Conservation (phyloP, 1,140 invertebrate species). For the Coptotermes formosanus region DNA sequence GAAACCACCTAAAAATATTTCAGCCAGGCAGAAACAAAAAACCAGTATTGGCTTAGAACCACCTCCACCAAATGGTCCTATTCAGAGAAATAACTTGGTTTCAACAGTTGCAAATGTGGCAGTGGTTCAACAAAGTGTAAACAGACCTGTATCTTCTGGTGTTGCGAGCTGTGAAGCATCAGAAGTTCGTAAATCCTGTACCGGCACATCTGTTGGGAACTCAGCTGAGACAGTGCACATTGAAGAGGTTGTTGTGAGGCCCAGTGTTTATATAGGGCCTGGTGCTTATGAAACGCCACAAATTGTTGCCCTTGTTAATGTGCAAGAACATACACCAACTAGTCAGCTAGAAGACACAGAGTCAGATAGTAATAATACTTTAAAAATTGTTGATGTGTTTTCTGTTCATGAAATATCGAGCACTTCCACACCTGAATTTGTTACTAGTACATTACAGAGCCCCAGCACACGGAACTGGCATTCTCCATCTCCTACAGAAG, state of each 20-base stretch:
- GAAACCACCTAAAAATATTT: neutral
- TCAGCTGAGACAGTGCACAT: neutral
- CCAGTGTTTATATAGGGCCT: neutral
- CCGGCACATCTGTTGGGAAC: neutral
- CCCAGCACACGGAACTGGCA: neutral
- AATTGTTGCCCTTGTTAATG: neutral
- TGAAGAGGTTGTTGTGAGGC: neutral
- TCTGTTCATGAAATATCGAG: neutral
- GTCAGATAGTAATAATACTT: neutral
- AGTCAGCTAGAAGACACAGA: neutral
- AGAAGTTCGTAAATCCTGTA: neutral
- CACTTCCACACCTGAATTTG: neutral
- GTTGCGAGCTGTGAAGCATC: neutral
- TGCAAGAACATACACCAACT: neutral
- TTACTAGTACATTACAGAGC: neutral
- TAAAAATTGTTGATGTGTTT: slow-evolving; percentile 15
- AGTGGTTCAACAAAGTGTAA: neutral
- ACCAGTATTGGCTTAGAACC: neutral
- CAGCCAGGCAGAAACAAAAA: neutral
- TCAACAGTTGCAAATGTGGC: neutral
- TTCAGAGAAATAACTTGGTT: neutral
- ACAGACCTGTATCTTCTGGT: neutral
- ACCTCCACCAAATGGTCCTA: neutral
- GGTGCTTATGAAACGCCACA: neutral
- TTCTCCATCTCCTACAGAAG: neutral